Conservation (phyloP, 2,888 invertebrate genomes). For the Pristionchus fissidentatus region DNA sequence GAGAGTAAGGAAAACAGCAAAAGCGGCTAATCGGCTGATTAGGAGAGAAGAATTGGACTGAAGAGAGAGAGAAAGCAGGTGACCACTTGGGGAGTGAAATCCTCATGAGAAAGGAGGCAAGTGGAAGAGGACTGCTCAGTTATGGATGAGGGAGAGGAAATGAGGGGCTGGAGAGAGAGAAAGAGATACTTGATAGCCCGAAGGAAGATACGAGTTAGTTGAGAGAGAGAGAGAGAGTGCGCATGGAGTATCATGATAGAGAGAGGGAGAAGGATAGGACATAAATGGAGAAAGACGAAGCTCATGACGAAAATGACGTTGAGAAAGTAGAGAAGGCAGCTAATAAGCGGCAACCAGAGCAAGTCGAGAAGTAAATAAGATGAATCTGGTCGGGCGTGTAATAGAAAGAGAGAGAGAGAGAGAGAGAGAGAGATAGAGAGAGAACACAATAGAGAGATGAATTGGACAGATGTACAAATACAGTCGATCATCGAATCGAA, state of each 20-base stretch:
- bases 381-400: neutral
- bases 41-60: neutral
- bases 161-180: neutral
- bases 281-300: conserved; percentile 16
- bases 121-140: neutral
- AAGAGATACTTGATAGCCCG: too few species aligned
- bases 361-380: neutral
- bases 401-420: too few species aligned
- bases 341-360: neutral
- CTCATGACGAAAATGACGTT: too few species aligned
- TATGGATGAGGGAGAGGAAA: neutral
- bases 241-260: conserved; percentile 4
- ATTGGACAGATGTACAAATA: conserved; percentile 35
- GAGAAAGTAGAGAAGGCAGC: neutral
- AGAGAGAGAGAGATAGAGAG: conserved; percentile 6
- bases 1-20: too few species aligned
- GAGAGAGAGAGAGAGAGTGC: conserved; percentile 5
- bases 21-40: too few species aligned
- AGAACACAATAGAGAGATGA: neutral
- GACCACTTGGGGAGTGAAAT: neutral
- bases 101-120: neutral
- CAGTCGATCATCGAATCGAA: conserved; percentile 23
- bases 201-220: conserved; percentile 14
- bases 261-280: conserved; percentile 28
- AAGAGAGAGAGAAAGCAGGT: neutral